Conservation (phyloP, 1,140 invertebrate genomes). For the Panonychus citri region DNA sequence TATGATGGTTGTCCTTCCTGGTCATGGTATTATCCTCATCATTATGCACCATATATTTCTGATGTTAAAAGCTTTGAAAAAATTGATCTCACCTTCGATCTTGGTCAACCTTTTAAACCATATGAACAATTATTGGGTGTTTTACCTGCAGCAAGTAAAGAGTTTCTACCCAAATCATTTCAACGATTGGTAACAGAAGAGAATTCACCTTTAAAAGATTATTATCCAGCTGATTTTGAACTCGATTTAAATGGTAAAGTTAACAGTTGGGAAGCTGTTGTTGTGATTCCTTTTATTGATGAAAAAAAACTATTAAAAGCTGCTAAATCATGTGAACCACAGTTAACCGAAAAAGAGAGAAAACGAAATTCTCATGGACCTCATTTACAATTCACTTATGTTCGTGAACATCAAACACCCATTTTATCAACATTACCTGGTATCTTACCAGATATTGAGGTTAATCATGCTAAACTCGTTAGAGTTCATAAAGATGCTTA, state of each 20-base stretch:
- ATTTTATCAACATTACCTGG: slow-evolving; percentile 28
- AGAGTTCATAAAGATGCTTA: slow-evolving; percentile 17
- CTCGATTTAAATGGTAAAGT: slow-evolving; percentile 72
- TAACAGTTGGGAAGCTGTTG: slow-evolving; percentile 92
- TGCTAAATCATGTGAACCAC: slow-evolving; percentile 41
- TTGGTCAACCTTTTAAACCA: slow-evolving; percentile 68
- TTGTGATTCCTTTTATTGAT: slow-evolving; percentile 87
- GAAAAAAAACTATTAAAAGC: slow-evolving; percentile 51
- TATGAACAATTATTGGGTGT: slow-evolving; percentile 86
- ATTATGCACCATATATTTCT: slow-evolving; percentile 86
- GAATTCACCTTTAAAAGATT: slow-evolving; percentile 61
- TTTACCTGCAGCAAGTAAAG: slow-evolving; percentile 49
- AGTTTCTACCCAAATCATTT: slow-evolving; percentile 52
- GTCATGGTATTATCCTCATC: slow-evolving; percentile 92
- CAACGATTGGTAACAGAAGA: slow-evolving; percentile 54
- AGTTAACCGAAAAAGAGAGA: slow-evolving; percentile 44
- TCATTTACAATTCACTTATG: slow-evolving; percentile 49
- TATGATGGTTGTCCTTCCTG: slow-evolving; percentile 86
- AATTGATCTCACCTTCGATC: slow-evolving; percentile 39
- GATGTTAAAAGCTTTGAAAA: slow-evolving; percentile 55
- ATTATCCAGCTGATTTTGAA: slow-evolving; percentile 69
- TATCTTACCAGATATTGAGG: slow-evolving; percentile 37
- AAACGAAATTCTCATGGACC: slow-evolving; percentile 57
- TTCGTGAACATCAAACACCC: slow-evolving; percentile 29
- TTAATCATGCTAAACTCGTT: slow-evolving; percentile 30